Conservation (phyloP, 2,888 invertebrate genomes). For the Ditylenchus weischeri region DNA sequence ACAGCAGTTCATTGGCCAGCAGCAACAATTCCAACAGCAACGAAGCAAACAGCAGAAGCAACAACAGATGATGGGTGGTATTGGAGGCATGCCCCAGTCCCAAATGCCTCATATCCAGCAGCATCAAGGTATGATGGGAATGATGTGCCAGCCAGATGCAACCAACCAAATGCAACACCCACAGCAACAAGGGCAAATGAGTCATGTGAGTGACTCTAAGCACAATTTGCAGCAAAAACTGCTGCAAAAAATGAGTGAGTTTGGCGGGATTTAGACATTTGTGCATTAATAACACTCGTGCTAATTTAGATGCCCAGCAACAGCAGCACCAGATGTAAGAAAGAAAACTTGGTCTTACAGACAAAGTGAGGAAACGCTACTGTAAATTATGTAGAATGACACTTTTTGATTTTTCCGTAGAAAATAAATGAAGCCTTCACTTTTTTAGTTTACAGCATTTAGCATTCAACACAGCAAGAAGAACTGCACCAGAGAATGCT, state of each 20-base stretch:
- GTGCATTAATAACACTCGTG: background rate
- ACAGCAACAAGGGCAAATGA: background rate
- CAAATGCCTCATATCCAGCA: background rate
- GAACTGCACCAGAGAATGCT: too few species aligned
- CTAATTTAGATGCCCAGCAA: slow-evolving; percentile 2
- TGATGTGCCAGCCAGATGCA: background rate
- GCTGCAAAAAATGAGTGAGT: slow-evolving; percentile 13
- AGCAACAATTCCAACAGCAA: too few species aligned
- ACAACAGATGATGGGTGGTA: slow-evolving; percentile 7
- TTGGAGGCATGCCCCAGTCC: too few species aligned
- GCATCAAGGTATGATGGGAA: background rate
- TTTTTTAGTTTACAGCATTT: too few species aligned
- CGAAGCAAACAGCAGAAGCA: background rate
- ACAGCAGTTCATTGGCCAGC: slow-evolving; percentile 1
- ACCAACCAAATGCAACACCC: background rate
- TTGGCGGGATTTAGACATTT: too few species aligned
- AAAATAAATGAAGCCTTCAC: too few species aligned
- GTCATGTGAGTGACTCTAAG: slow-evolving; percentile 1
- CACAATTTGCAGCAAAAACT: slow-evolving; percentile 14
- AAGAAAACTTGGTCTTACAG: too few species aligned
- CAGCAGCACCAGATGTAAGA: slow-evolving; percentile 6
- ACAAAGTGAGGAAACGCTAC: too few species aligned
- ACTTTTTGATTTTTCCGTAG: too few species aligned
- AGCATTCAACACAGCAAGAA: too few species aligned
- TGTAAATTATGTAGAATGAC: too few species aligned